A percentile compares a stretch with the other conserved stretches of the same genome.
These are phyloP conservation scores for Eilema depressum DNA, from an alignment of 2,888 invertebrate species.

Conservation along the genomic window DNA sequence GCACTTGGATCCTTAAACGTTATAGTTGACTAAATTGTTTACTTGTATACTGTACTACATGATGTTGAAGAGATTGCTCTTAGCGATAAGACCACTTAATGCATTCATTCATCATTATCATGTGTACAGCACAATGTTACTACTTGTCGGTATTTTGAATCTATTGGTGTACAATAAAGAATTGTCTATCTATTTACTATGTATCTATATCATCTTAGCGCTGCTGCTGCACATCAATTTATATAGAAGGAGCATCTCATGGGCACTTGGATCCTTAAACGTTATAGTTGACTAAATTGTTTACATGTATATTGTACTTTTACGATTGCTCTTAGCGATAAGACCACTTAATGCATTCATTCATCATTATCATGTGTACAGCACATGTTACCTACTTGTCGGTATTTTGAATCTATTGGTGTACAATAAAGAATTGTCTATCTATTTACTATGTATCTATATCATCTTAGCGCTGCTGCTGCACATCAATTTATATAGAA, in stretches of 20 bases:
- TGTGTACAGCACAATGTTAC: no score
- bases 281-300: background rate
- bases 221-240: slow-evolving; percentile 35
- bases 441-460: no score
- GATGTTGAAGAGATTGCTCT: background rate
- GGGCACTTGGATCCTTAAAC: background rate
- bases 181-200: no score
- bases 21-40: background rate
- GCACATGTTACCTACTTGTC: no score
- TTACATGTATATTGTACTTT: background rate
- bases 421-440: no score
- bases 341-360: background rate
- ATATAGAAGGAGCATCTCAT: background rate
- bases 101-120: background rate
- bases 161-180: no score
- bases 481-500: slow-evolving; percentile 29
- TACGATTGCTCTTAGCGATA: background rate
- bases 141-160: no score
- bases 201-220: no score
- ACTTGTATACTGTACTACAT: background rate
- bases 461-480: no score
- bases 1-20: background rate
- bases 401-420: no score
- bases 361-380: no score
- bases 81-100: background rate